Percentiles rank a stretch among this genome's conserved stretches.
These are phyloP conservation scores for Neoaliturus tenellus DNA, from an alignment of 2,888 invertebrate genomes.

Conservation along the genomic window DNA sequence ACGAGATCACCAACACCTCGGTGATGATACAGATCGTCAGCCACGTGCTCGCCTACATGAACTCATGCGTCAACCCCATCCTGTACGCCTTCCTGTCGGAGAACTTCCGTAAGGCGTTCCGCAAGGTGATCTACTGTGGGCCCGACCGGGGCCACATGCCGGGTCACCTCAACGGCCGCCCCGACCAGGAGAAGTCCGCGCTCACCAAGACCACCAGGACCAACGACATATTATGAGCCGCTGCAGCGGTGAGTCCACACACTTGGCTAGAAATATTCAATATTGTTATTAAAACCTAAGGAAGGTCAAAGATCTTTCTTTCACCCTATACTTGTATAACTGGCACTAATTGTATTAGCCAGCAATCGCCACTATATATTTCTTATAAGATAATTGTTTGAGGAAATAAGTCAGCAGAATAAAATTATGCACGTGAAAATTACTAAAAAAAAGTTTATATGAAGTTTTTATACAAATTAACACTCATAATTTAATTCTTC, in stretches of 20 bases:
- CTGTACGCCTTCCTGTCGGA: conserved; percentile 96
- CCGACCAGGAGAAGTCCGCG: conserved; percentile 65
- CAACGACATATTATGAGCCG: conserved; percentile 64
- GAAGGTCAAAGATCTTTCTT: too few relatives aligned
- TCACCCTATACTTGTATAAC: too few relatives aligned
- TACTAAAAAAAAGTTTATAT: too few relatives aligned
- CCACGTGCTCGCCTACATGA: conserved; percentile 92
- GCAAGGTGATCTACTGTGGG: conserved; percentile 78
- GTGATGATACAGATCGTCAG: conserved; percentile 86
- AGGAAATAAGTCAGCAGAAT: too few relatives aligned
- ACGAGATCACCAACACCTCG: conserved; percentile 81
- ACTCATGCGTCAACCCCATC: conserved; percentile 96
- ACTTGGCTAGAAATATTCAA: too few relatives aligned
- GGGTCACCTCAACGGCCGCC: conserved; percentile 63
- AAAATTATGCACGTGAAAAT: too few relatives aligned
- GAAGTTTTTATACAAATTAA: too few relatives aligned
- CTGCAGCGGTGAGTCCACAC: background rate
- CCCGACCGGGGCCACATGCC: conserved; percentile 61
- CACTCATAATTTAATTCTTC: too few relatives aligned
- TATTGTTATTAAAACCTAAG: too few relatives aligned
- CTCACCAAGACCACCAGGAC: conserved; percentile 65
- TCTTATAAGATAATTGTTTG: too few relatives aligned
- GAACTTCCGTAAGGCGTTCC: conserved; percentile 94
- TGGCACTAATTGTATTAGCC: too few relatives aligned
- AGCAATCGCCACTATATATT: too few relatives aligned